Evolutionary conservation across 2,888 invertebrate genomes (phyloP).

Genomic region (Homarus gammarus): DNA sequence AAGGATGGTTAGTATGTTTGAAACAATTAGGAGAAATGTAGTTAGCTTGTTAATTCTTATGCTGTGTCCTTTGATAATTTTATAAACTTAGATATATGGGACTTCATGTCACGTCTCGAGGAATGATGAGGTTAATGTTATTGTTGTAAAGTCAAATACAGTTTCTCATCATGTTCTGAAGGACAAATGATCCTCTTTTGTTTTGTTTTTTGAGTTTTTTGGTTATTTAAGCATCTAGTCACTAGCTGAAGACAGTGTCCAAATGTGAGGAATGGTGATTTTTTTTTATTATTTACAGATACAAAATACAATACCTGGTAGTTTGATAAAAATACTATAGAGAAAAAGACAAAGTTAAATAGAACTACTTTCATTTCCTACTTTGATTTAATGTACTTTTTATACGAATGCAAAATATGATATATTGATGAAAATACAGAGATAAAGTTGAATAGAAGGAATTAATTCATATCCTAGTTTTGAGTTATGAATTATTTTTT

Average conservation of each 20-base stretch:
- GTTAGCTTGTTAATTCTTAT: constrained; percentile 34
- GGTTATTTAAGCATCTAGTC: constrained; percentile 34
- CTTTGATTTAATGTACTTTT: too few relatives aligned
- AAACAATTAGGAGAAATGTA: constrained; percentile 7
- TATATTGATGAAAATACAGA: too few relatives aligned
- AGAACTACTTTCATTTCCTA: too few relatives aligned
- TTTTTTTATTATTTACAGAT: constrained; percentile 12
- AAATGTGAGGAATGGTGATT: constrained; percentile 25
- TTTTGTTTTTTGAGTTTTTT: too few relatives aligned
- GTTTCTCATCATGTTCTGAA: constrained; percentile 21
- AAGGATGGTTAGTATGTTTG: constrained; percentile 28
- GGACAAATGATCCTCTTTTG: constrained; percentile 11
- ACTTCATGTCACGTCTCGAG: constrained; percentile 13
- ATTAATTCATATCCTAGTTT: background rate
- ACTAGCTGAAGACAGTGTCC: constrained; percentile 21
- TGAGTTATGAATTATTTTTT: background rate
- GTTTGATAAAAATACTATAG: background rate
- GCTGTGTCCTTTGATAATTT: constrained; percentile 52
- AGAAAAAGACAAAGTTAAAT: background rate
- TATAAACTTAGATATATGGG: constrained; percentile 37
- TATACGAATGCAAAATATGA: too few relatives aligned
- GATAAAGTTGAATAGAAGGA: too few relatives aligned
- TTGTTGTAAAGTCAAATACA: constrained; percentile 13
- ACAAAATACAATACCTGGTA: constrained; percentile 21
- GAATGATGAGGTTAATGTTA: constrained; percentile 17